A percentile compares a stretch with the other conserved stretches of the same genome.
Conservation (phyloP, 35 echinoderm and acorn worm species). For the Apostichopus japonicus region DNA sequence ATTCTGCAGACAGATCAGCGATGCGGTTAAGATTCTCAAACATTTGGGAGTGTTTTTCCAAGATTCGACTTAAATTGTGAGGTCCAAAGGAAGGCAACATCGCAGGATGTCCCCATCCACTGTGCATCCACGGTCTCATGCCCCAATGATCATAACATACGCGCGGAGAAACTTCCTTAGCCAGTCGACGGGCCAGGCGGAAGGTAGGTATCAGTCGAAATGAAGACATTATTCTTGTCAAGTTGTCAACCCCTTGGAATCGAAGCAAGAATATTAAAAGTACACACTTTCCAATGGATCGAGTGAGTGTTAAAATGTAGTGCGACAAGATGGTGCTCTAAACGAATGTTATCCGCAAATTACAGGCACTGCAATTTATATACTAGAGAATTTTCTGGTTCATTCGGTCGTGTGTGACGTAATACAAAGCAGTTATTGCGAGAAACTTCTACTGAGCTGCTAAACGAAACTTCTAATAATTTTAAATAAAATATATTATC, state of each 20-base stretch:
- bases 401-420: background rate
- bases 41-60: constrained; percentile 1
- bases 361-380: too few relatives aligned
- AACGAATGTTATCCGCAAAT: too few relatives aligned
- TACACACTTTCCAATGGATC: too few relatives aligned
- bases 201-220: constrained; percentile 48
- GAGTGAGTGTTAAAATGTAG: too few relatives aligned
- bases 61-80: background rate
- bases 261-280: too few relatives aligned
- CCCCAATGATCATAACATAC: constrained; percentile 2
- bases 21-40: constrained; percentile 28
- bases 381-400: background rate
- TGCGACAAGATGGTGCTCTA: too few relatives aligned
- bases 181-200: constrained; percentile 31
- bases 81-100: constrained; percentile 32
- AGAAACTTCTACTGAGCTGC: background rate
- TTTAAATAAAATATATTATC: too few relatives aligned
- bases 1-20: background rate
- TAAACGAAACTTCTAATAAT: background rate
- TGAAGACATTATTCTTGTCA: constrained; percentile 18
- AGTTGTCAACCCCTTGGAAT: background rate
- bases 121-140: constrained; percentile 1
- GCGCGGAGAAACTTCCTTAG: background rate
- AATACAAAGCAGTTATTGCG: background rate
- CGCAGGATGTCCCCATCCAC: constrained; percentile 29